A percentile compares a stretch with the other conserved stretches of the same genome.
These are phyloP conservation scores for Aythya baeri DNA, from an alignment of 2,113 vertebrate species.

Conservation along the genomic window DNA sequence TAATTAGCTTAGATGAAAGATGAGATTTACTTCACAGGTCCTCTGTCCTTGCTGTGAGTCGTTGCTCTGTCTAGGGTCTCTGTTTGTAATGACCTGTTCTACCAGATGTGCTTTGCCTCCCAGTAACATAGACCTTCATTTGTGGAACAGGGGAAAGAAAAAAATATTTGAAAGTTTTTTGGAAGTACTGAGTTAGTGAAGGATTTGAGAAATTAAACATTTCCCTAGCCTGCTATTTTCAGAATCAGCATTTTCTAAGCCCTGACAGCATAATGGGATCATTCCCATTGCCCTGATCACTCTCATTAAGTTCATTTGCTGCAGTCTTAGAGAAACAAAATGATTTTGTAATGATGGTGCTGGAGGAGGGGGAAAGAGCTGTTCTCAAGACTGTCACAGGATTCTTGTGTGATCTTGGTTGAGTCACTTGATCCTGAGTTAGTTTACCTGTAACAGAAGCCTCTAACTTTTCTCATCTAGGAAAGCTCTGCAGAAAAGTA, in stretches of 20 bases:
- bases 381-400: not conserved
- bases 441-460: not conserved
- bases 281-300: not conserved
- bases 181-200: not conserved
- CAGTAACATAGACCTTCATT: not conserved
- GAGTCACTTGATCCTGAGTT: not conserved
- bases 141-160: not conserved
- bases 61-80: not conserved
- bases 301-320: not conserved
- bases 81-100: not conserved
- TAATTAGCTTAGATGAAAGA: not conserved
- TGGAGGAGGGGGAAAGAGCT: not conserved
- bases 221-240: not conserved
- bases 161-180: not conserved
- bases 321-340: not conserved
- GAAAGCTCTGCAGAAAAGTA: not conserved
- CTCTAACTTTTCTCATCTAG: not conserved
- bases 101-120: not conserved
- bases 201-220: not conserved
- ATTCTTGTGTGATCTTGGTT: not conserved
- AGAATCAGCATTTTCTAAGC: not conserved
- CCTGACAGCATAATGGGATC: not conserved
- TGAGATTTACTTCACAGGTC: not conserved
- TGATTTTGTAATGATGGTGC: not conserved
- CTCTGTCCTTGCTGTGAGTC: accelerated